Conservation (phyloP, 1,140 invertebrate genomes). For the Drosophila bocki region DNA sequence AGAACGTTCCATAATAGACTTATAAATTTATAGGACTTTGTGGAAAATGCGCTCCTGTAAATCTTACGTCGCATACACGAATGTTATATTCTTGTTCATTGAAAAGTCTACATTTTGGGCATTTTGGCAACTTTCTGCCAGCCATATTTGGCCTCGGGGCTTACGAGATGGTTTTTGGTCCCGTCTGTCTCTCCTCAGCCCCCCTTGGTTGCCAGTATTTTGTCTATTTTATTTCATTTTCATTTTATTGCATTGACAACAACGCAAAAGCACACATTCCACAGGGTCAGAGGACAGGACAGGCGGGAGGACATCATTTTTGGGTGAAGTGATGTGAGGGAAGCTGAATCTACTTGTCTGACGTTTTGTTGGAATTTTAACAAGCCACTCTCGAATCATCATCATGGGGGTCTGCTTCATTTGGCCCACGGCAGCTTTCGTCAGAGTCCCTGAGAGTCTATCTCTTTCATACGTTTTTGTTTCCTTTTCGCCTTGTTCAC, state of each 20-base stretch:
- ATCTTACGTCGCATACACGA: not conserved
- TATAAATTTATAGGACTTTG: not conserved
- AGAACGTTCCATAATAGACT: not conserved
- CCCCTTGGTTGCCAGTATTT: slow-evolving; percentile 48
- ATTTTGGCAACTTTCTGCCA: slow-evolving; percentile 51
- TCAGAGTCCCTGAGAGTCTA: not conserved
- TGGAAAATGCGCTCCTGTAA: slow-evolving; percentile 12
- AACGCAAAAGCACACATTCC: slow-evolving; percentile 52
- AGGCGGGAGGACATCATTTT: slow-evolving; percentile 7
- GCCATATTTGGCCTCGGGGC: slow-evolving; percentile 65
- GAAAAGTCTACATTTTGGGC: slow-evolving; percentile 18
- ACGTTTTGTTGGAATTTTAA: slow-evolving; percentile 74
- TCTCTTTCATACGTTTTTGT: slow-evolving; percentile 12
- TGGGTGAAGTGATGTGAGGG: not conserved
- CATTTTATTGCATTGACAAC: slow-evolving; percentile 80
- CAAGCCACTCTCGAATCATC: slow-evolving; percentile 76
- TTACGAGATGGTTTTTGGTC: slow-evolving; percentile 32
- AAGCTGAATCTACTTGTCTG: slow-evolving; percentile 37
- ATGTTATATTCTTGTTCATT: slow-evolving; percentile 28
- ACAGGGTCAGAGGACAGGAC: slow-evolving; percentile 8
- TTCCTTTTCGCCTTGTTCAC: not conserved
- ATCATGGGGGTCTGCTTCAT: slow-evolving; percentile 53
- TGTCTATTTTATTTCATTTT: slow-evolving; percentile 77
- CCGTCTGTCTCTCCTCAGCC: slow-evolving; percentile 14
- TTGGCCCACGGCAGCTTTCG: slow-evolving; percentile 48